These are phyloP conservation scores for Ptilodon capucinus DNA, from an alignment of 2,888 invertebrate genomes.

Conservation along the genomic window DNA sequence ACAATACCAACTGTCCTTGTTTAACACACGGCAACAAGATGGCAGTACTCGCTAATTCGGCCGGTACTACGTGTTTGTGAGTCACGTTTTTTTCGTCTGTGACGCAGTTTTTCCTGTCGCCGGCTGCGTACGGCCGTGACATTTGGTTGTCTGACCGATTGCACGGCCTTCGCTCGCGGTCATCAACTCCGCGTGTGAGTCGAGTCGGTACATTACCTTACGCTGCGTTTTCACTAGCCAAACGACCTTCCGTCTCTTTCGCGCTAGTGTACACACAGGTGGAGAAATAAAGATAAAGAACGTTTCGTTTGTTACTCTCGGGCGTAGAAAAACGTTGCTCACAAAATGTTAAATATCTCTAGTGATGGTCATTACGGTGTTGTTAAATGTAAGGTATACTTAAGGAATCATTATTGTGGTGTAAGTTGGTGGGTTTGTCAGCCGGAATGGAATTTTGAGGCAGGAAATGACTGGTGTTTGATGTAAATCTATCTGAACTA, in stretches of 20 bases:
- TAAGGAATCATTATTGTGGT: conserved; percentile 38
- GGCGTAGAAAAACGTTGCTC: conserved; percentile 34
- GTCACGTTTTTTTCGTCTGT: conserved; percentile 74
- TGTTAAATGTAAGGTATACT: conserved; percentile 34
- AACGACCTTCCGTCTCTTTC: conserved; percentile 42
- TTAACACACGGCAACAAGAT: conserved; percentile 26
- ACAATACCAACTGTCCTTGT: conserved; percentile 11
- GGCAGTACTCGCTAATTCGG: conserved; percentile 41
- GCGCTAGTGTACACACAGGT: conserved; percentile 36
- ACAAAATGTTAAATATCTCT: conserved; percentile 38
- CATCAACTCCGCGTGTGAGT: conserved; percentile 72
- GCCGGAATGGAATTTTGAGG: conserved; percentile 43
- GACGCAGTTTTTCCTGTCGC: conserved; percentile 73
- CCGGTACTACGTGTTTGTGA: conserved; percentile 40
- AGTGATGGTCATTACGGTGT: conserved; percentile 38
- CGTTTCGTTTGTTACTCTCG: conserved; percentile 36
- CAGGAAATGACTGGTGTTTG: conserved; percentile 45
- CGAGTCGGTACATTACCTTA: conserved; percentile 56
- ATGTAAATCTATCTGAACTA: conserved; percentile 43
- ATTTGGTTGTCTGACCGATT: conserved; percentile 81
- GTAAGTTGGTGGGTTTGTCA: conserved; percentile 25
- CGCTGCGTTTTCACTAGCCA: conserved; percentile 55
- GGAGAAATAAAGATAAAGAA: conserved; percentile 48
- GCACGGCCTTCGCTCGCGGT: conserved; percentile 78
- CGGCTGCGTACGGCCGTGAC: conserved; percentile 71